Evolutionary conservation across 92 coral and sea anemone species (phyloP).

Genomic region (Porites lobata): DNA sequence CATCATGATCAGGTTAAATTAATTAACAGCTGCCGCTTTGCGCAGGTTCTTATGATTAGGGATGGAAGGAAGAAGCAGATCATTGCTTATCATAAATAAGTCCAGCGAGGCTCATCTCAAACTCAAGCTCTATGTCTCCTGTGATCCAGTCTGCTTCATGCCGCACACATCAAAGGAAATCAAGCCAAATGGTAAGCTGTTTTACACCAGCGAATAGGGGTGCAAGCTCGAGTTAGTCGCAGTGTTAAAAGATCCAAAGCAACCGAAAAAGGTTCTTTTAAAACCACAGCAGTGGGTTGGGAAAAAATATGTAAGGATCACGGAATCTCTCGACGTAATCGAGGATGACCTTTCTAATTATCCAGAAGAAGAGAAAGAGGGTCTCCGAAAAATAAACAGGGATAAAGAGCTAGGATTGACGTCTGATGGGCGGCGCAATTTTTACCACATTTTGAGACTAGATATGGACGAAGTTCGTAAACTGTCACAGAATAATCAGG

Average conservation of each 20-base stretch:
- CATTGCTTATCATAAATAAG: slow-evolving; percentile 55
- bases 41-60: background rate
- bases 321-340: too few species aligned
- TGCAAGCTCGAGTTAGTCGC: slow-evolving; percentile 52
- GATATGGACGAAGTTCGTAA: slow-evolving; percentile 58
- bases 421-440: slow-evolving; percentile 23
- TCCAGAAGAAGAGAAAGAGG: slow-evolving; percentile 40
- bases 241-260: slow-evolving; percentile 3
- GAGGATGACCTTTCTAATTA: slow-evolving; percentile 3
- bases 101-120: slow-evolving; percentile 36
- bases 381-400: slow-evolving; percentile 51
- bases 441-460: slow-evolving; percentile 57
- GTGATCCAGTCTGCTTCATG: slow-evolving; percentile 44
- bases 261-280: slow-evolving; percentile 1
- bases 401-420: slow-evolving; percentile 29
- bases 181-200: slow-evolving; percentile 28
- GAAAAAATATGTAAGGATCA: too few species aligned
- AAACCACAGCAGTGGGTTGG: background rate
- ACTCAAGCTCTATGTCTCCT: slow-evolving; percentile 16
- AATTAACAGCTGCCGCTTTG: background rate
- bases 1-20: background rate
- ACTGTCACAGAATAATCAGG: slow-evolving; percentile 32
- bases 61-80: slow-evolving; percentile 25
- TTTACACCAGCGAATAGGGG: slow-evolving; percentile 17
- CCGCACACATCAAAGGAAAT: slow-evolving; percentile 45